These are phyloP conservation scores for Leptestheria dahalacensis DNA, from an alignment of 1,140 invertebrate genomes.

Conservation along the genomic window DNA sequence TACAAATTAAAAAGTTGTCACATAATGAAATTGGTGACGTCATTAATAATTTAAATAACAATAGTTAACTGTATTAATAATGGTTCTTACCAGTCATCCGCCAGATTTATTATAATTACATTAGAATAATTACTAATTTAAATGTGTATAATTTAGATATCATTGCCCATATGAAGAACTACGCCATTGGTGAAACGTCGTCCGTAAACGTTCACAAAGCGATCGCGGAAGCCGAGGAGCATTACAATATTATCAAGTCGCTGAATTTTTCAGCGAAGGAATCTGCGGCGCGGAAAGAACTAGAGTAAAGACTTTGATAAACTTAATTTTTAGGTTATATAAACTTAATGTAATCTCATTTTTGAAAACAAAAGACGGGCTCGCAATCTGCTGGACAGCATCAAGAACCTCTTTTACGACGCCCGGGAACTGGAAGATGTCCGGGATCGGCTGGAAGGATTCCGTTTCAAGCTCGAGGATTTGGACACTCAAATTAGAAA, in stretches of 20 bases:
- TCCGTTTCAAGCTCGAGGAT: constrained; percentile 10
- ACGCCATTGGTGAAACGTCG: constrained; percentile 23
- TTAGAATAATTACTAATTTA: background rate
- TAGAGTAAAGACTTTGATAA: constrained; percentile 4
- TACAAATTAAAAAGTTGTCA: background rate
- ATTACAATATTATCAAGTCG: background rate
- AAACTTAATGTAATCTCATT: background rate
- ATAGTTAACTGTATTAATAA: background rate
- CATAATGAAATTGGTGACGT: background rate
- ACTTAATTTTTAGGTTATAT: background rate
- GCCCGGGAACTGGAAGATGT: background rate
- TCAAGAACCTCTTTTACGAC: constrained; percentile 8
- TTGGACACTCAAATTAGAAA: constrained; percentile 5
- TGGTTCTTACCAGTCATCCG: background rate
- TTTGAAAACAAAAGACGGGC: background rate
- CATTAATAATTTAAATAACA: background rate
- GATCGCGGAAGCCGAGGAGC: constrained; percentile 16
- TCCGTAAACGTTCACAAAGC: constrained; percentile 16
- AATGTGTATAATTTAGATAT: constrained; percentile 18
- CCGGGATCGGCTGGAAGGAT: constrained; percentile 11
- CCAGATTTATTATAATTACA: background rate
- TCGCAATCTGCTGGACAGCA: background rate
- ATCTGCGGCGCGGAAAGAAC: constrained; percentile 1
- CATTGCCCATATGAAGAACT: constrained; percentile 23
- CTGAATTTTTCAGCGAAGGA: constrained; percentile 2